Evolutionary conservation across 2,888 invertebrate genomes (phyloP), one percentile per base, ranked within the genome.

Genomic region (Drosophila paramelanica): DNA sequence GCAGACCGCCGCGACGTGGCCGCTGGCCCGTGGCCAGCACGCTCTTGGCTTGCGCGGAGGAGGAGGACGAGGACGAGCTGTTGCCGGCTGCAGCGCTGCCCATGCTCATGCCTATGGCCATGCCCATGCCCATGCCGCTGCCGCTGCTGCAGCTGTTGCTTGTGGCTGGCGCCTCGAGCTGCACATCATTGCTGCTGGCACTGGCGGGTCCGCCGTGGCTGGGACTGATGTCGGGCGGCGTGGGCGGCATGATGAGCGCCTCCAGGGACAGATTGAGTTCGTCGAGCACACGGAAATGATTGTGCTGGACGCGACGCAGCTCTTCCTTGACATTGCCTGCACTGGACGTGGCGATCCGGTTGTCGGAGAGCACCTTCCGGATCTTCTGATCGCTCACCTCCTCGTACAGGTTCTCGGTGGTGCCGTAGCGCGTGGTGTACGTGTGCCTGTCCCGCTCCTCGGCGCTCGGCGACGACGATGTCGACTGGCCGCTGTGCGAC

Each of bases 241-340:
- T 92, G n/a, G 95, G 94, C 27, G 97, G 97, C 97, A 97, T 97
- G 78, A 97, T 93, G 95, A 97, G 95, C 20, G 97, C 97, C 93
- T 97, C 97, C 67, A 96, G 95, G 78, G 97, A 96, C 71, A 97
- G 94, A 93, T 97, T 97, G 71, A 97, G 93, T 92, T 97, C 97
- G 66, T 96, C 97, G 77, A 97, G 94, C 81, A 97, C 96, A 87
- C 96, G 94, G 84, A 95, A 95, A 92, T 97, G 97, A 77, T 96
- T 94, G 72, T 96, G 96, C 91, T 97, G 96, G 38, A 97, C 97
- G 71, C 96, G 94, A 55, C 96, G 94, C 49, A 97, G 95, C 93
- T 97, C 97, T 90, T 97, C 97, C 90, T 96, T 96, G 31, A 97
- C 95, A 61, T 96, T 94, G 85, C 95, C 95, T 88, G 94, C 94